Percentiles rank a stretch among this genome's conserved stretches.
Conservation (phyloP, 2,888 invertebrate genomes). For the Aleiodes leptofemur region DNA sequence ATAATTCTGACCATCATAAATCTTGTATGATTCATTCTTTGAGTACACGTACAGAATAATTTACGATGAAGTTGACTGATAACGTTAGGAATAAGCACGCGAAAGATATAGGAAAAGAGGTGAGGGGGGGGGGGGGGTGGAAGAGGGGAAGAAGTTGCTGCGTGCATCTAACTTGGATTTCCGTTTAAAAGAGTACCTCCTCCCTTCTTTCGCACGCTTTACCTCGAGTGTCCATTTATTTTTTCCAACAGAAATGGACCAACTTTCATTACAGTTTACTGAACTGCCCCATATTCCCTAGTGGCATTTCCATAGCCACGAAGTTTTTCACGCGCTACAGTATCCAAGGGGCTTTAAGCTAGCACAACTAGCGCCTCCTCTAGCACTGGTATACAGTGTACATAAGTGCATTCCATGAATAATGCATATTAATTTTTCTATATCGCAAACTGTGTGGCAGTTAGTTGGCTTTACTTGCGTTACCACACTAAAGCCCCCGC, state of each 20-base stretch:
- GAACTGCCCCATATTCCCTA: constrained; percentile 33
- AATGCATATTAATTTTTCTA: constrained; percentile 58
- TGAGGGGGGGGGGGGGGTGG: not conserved
- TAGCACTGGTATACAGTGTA: constrained; percentile 10
- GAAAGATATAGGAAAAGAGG: constrained; percentile 15
- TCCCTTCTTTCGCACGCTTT: not conserved
- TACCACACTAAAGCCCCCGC: not conserved
- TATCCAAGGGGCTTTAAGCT: constrained; percentile 13
- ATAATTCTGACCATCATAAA: not conserved
- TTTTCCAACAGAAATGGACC: constrained; percentile 18
- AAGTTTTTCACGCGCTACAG: constrained; percentile 22
- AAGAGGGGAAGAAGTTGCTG: constrained; percentile 23
- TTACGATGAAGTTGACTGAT: constrained; percentile 46
- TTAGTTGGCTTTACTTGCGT: constrained; percentile 48
- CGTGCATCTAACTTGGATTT: constrained; percentile 39
- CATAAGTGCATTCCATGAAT: constrained; percentile 54
- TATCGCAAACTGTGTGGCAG: constrained; percentile 48
- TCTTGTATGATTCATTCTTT: constrained; percentile 21
- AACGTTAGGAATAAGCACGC: constrained; percentile 23
- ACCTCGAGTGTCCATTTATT: not conserved
- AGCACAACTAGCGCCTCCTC: constrained; percentile 20
- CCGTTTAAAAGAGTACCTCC: constrained; percentile 20
- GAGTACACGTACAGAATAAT: constrained; percentile 23
- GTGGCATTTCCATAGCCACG: constrained; percentile 29
- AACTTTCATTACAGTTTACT: constrained; percentile 27